phyloP scores from a whole-genome alignment of 2,113 vertebrate species.

The Neolamprologus fasciatus region DNA sequence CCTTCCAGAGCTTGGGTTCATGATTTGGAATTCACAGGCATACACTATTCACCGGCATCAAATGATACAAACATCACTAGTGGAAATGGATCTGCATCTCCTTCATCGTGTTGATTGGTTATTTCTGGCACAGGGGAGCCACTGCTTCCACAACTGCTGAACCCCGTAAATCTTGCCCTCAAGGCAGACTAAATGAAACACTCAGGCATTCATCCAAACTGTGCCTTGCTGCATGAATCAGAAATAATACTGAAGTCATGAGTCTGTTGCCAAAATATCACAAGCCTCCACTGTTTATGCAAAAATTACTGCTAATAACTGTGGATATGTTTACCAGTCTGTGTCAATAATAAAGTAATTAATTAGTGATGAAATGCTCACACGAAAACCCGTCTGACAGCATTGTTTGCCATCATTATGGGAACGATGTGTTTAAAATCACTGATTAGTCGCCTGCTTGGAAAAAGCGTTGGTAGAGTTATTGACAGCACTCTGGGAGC shows the following conservation, averaged over 20 bases:
- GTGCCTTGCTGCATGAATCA: background rate
- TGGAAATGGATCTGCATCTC: slow-evolving; percentile 15
- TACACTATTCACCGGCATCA: background rate
- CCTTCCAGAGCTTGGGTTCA: background rate
- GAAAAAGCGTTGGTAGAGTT: background rate
- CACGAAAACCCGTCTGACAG: background rate
- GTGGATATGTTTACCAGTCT: background rate
- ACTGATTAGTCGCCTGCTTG: background rate
- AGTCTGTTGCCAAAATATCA: background rate
- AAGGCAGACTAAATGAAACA: slow-evolving; percentile 15
- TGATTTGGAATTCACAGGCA: background rate
- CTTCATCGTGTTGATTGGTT: slow-evolving; percentile 8
- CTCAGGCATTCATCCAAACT: slow-evolving; percentile 6
- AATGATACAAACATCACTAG: slow-evolving; percentile 10
- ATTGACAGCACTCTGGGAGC: background rate
- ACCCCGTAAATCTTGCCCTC: background rate
- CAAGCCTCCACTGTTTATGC: background rate
- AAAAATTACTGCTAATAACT: background rate
- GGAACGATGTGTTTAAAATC: background rate
- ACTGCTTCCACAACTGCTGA: background rate
- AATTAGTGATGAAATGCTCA: background rate
- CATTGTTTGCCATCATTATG: background rate
- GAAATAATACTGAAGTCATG: background rate
- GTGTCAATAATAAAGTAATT: background rate
- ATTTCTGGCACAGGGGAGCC: background rate